These are phyloP conservation scores for Maniola jurtina DNA, from an alignment of 1,140 invertebrate genomes.

Conservation along the genomic window DNA sequence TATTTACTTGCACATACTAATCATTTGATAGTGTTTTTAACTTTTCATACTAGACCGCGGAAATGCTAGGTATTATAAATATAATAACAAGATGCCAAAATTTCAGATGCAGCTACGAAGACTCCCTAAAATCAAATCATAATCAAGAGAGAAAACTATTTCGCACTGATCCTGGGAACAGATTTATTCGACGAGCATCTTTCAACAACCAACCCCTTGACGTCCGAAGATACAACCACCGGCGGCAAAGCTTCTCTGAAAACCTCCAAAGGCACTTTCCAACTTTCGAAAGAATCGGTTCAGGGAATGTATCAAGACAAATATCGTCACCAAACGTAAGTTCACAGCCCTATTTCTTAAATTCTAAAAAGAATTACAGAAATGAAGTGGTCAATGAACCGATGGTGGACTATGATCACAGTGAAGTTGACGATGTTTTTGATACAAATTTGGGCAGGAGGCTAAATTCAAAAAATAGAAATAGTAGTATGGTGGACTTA, in stretches of 20 bases:
- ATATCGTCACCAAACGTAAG: constrained; percentile 65
- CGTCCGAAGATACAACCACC: constrained; percentile 44
- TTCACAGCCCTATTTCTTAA: constrained; percentile 54
- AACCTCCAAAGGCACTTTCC: constrained; percentile 68
- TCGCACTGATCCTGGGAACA: constrained; percentile 38
- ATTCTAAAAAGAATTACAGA: constrained; percentile 52
- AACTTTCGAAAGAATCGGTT: constrained; percentile 50
- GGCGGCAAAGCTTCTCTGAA: constrained; percentile 69
- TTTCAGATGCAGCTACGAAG: constrained; percentile 82
- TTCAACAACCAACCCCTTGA: constrained; percentile 58
- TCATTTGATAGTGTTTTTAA: background rate
- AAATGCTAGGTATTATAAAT: too few relatives aligned
- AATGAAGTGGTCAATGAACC: constrained; percentile 68
- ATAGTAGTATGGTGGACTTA: constrained; percentile 69
- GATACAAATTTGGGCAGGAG: constrained; percentile 59
- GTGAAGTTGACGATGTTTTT: constrained; percentile 71
- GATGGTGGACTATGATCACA: constrained; percentile 75
- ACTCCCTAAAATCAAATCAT: constrained; percentile 80
- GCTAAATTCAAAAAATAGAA: constrained; percentile 49
- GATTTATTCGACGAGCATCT: constrained; percentile 59
- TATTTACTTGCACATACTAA: background rate
- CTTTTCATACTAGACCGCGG: too few relatives aligned
- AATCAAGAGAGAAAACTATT: constrained; percentile 54
- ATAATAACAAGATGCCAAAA: too few relatives aligned
- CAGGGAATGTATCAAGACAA: constrained; percentile 51